A percentile compares a stretch with the other conserved stretches of the same genome.
Evolutionary conservation across 2,888 invertebrate species (phyloP).

Genomic region (Gerosis bhagava): DNA sequence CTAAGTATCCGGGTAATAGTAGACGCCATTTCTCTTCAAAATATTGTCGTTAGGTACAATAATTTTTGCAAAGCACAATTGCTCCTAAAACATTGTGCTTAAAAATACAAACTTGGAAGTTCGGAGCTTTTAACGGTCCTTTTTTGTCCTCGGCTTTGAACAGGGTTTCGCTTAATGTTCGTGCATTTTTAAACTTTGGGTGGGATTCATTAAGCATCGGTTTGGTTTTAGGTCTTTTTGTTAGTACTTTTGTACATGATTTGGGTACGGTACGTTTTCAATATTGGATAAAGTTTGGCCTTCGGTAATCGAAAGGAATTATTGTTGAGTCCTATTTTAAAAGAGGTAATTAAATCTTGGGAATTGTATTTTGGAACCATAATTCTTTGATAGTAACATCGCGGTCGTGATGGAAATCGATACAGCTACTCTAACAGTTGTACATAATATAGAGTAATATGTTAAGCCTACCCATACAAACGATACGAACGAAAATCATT

Average conservation of each 20-base stretch:
- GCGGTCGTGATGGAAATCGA: no score
- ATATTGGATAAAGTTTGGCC: no score
- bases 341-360: no score
- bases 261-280: background rate
- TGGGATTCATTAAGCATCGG: constrained; percentile 22
- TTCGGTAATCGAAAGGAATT: no score
- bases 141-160: constrained; percentile 20
- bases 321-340: no score
- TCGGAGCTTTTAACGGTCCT: constrained; percentile 20
- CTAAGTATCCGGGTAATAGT: constrained; percentile 19
- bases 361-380: no score
- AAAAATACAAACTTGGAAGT: constrained; percentile 20
- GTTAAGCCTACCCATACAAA: no score
- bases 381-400: no score
- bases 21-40: constrained; percentile 16
- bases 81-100: constrained; percentile 24
- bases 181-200: constrained; percentile 24
- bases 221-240: constrained; percentile 12
- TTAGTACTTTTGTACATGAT: background rate
- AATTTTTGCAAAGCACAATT: constrained; percentile 24
- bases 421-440: no score
- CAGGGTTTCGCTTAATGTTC: constrained; percentile 25
- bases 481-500: no score
- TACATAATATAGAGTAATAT: no score
- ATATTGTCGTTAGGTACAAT: constrained; percentile 20